Evolutionary conservation across 2,797 vertebrate genomes (phyloP).

Genomic region (Mus caroli): DNA sequence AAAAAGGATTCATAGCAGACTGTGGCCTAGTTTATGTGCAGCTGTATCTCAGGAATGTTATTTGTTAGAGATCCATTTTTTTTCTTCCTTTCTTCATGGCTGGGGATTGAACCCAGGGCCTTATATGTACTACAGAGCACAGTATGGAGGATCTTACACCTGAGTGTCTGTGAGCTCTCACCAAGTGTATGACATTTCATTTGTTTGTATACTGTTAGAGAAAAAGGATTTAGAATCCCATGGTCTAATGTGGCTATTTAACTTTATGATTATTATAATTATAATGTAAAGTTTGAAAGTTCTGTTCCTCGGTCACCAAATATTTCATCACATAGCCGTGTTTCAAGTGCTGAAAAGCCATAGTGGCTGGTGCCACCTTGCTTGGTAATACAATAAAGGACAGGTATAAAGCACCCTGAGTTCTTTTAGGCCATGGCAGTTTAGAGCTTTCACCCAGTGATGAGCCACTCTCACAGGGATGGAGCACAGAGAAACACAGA

Average conservation of each 20-base stretch:
- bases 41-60: background rate
- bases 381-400: background rate
- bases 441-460: background rate
- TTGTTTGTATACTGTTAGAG: background rate
- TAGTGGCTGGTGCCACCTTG: background rate
- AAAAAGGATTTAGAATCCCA: background rate
- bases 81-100: background rate
- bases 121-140: background rate
- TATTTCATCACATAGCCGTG: background rate
- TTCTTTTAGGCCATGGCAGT: background rate
- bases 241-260: background rate
- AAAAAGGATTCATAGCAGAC: slow-evolving; percentile 53
- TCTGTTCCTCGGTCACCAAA: background rate
- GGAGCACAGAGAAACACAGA: background rate
- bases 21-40: background rate
- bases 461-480: background rate
- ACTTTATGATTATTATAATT: background rate
- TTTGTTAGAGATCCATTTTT: background rate
- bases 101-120: background rate
- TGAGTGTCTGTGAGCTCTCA: background rate
- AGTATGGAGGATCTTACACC: background rate
- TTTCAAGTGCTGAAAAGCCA: background rate
- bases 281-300: background rate
- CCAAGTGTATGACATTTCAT: background rate
- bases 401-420: background rate